Evolutionary conservation across 2,888 invertebrate species (phyloP).

Genomic region (Cryptosula pallasiana): DNA sequence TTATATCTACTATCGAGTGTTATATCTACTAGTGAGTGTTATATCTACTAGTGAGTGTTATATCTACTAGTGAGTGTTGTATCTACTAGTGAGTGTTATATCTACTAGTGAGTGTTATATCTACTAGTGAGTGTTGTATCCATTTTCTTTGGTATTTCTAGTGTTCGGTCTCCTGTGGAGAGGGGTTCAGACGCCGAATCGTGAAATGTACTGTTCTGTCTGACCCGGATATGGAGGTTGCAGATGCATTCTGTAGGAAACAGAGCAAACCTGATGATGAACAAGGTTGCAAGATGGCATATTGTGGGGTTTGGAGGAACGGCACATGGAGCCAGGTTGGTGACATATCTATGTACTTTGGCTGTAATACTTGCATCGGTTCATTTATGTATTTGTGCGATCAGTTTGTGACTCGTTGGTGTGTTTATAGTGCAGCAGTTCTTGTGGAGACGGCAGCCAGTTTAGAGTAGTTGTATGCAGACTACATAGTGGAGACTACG

Average conservation of each 20-base stretch:
- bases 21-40: too few species aligned
- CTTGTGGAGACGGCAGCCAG: conserved; percentile 9
- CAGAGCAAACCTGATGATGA: not conserved
- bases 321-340: conserved; percentile 21
- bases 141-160: not conserved
- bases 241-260: not conserved
- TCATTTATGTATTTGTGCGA: too few species aligned
- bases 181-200: not conserved
- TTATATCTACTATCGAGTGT: too few species aligned
- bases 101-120: too few species aligned
- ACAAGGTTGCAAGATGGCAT: not conserved
- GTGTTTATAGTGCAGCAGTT: conserved; percentile 18
- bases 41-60: too few species aligned
- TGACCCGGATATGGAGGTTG: not conserved
- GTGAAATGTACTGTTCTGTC: not conserved
- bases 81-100: too few species aligned
- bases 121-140: too few species aligned
- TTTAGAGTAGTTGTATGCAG: not conserved
- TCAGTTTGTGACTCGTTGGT: too few species aligned
- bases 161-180: conserved; percentile 20
- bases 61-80: too few species aligned
- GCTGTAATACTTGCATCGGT: too few species aligned
- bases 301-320: conserved; percentile 16
- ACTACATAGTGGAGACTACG: not conserved
- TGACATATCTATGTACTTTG: too few species aligned